phyloP scores from a whole-genome alignment of 2,797 vertebrate species.

The Synanceia verrucosa region DNA sequence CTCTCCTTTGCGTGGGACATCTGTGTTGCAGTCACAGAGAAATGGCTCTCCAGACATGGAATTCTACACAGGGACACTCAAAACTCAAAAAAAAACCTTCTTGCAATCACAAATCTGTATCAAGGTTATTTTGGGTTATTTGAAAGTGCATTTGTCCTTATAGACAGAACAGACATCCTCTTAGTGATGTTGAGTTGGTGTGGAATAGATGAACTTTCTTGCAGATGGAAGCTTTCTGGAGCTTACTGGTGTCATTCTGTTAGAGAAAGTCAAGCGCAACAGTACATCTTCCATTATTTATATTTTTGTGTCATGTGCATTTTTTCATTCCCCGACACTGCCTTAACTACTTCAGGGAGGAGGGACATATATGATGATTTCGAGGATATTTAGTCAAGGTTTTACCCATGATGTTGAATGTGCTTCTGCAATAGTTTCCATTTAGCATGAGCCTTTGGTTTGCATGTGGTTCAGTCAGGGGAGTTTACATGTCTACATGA shows the following conservation, averaged over 20 bases:
- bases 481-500: not conserved
- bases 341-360: not conserved
- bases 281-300: not conserved
- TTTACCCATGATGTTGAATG: not conserved
- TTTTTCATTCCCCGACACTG: not conserved
- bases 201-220: not conserved
- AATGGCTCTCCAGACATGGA: slow-evolving; percentile 7
- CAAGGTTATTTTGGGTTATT: not conserved
- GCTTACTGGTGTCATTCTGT: not conserved
- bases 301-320: not conserved
- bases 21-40: slow-evolving; percentile 50
- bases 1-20: slow-evolving; percentile 62
- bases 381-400: not conserved
- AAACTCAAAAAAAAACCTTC: slow-evolving; percentile 18
- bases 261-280: not conserved
- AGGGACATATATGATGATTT: slow-evolving; percentile 21
- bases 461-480: not conserved
- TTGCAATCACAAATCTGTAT: not conserved
- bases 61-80: slow-evolving; percentile 4
- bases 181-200: not conserved
- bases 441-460: not conserved
- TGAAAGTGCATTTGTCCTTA: not conserved
- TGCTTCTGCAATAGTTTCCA: slow-evolving; percentile 17
- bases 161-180: not conserved
- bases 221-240: not conserved